Conservation (phyloP, 1,140 invertebrate species). For the Ceratina australensis region DNA sequence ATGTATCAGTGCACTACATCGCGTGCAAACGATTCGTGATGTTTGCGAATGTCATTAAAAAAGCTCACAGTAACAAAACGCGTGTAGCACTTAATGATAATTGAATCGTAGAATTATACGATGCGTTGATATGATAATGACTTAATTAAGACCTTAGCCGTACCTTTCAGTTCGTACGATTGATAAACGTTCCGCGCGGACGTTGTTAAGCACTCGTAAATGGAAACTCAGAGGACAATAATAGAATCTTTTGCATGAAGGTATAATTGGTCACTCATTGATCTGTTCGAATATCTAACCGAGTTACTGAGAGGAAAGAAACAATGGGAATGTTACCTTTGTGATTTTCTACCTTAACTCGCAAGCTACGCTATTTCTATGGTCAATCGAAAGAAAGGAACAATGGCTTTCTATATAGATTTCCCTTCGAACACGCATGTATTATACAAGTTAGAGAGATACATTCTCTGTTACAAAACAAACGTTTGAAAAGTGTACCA, state of each 20-base stretch:
- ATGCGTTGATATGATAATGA: constrained; percentile 1
- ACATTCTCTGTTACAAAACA: constrained; percentile 31
- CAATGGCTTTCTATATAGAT: constrained; percentile 11
- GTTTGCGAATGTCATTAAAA: constrained; percentile 9
- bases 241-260: background rate
- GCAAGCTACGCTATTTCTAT: constrained; percentile 24
- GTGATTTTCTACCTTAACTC: constrained; percentile 26
- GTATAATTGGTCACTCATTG: constrained; percentile 1
- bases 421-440: too few species aligned
- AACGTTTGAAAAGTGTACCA: constrained; percentile 43
- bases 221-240: background rate
- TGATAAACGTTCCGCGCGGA: background rate
- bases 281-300: background rate
- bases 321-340: constrained; percentile 6
- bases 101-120: background rate
- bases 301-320: background rate
- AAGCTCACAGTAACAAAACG: constrained; percentile 1
- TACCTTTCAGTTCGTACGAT: background rate
- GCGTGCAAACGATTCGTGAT: constrained; percentile 10
- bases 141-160: background rate
- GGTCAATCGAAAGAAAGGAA: constrained; percentile 25
- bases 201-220: background rate
- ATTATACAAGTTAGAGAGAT: constrained; percentile 1
- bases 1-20: background rate
- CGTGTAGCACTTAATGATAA: background rate